phyloP scores from a whole-genome alignment of 1,140 invertebrate species.

The Drosophila sucinea region DNA sequence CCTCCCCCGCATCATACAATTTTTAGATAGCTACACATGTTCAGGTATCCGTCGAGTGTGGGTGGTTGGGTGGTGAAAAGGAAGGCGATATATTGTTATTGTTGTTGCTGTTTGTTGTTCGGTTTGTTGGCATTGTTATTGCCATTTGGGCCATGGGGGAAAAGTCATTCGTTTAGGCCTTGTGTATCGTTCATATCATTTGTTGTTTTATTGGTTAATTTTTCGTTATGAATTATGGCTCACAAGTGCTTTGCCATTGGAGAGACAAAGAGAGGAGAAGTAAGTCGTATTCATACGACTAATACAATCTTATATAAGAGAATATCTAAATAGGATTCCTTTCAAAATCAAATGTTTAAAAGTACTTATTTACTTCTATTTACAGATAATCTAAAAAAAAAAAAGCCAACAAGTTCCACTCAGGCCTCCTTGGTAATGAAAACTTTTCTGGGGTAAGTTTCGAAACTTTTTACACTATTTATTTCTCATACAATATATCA shows the following conservation, averaged over 20 bases:
- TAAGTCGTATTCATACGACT: no score
- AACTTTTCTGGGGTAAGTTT: no score
- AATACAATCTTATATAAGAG: no score
- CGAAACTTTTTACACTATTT: no score
- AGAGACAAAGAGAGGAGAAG: not conserved
- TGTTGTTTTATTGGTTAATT: constrained; percentile 70
- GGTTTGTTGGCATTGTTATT: constrained; percentile 50
- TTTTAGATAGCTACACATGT: constrained; percentile 77
- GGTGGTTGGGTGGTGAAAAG: not conserved
- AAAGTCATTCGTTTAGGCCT: constrained; percentile 67
- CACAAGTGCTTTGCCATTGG: constrained; percentile 13
- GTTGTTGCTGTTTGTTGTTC: constrained; percentile 44
- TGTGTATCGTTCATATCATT: constrained; percentile 41
- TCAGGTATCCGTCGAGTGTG: constrained; percentile 46
- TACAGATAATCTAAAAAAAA: no score
- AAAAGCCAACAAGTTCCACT: no score
- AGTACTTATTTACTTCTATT: not conserved
- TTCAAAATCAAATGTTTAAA: not conserved
- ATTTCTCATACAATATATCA: no score
- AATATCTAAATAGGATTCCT: no score
- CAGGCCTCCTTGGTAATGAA: no score
- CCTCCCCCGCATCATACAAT: constrained; percentile 1
- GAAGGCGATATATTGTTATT: constrained; percentile 12
- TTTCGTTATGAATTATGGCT: constrained; percentile 60
- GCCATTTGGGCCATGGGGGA: constrained; percentile 54